Percentiles rank a stretch among this genome's conserved stretches.
These are phyloP conservation scores for Acridotheres tristis DNA, from an alignment of 2,797 vertebrate species.

Conservation along the genomic window DNA sequence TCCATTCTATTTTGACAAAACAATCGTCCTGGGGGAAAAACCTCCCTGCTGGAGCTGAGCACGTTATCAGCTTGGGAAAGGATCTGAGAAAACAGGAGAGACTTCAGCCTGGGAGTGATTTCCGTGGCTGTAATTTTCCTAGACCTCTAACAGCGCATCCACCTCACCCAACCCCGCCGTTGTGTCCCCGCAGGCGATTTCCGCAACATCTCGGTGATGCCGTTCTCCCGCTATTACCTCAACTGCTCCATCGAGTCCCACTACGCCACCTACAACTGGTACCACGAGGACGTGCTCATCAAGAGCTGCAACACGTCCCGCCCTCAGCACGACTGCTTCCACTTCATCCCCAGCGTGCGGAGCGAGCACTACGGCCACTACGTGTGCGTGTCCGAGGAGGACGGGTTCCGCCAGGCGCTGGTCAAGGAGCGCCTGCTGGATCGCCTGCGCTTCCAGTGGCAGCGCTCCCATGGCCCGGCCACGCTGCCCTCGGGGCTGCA, in stretches of 20 bases:
- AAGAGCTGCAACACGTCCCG: slow-evolving; percentile 71
- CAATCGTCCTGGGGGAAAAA: too few relatives aligned
- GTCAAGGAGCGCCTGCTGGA: slow-evolving; percentile 52
- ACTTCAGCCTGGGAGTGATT: too few relatives aligned
- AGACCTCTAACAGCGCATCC: too few relatives aligned
- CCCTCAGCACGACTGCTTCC: slow-evolving; percentile 64
- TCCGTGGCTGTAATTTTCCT: too few relatives aligned
- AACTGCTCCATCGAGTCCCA: slow-evolving; percentile 78
- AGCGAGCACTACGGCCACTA: slow-evolving; percentile 68
- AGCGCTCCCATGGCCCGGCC: background rate
- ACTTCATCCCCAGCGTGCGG: slow-evolving; percentile 75
- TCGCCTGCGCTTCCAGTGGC: background rate
- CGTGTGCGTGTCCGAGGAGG: slow-evolving; percentile 71
- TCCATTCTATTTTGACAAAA: too few relatives aligned
- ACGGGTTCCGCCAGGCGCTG: slow-evolving; percentile 60
- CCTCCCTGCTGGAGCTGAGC: too few relatives aligned
- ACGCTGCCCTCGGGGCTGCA: background rate
- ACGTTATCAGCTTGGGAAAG: too few relatives aligned
- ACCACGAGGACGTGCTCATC: slow-evolving; percentile 61
- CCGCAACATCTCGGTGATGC: slow-evolving; percentile 59
- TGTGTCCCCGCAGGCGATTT: background rate
- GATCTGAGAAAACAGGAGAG: too few relatives aligned
- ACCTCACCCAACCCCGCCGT: background rate
- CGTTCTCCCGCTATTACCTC: slow-evolving; percentile 75
- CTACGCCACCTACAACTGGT: slow-evolving; percentile 76